Evolutionary conservation across 2,113 vertebrate genomes (phyloP).

Genomic region (Entelurus aequoreus): DNA sequence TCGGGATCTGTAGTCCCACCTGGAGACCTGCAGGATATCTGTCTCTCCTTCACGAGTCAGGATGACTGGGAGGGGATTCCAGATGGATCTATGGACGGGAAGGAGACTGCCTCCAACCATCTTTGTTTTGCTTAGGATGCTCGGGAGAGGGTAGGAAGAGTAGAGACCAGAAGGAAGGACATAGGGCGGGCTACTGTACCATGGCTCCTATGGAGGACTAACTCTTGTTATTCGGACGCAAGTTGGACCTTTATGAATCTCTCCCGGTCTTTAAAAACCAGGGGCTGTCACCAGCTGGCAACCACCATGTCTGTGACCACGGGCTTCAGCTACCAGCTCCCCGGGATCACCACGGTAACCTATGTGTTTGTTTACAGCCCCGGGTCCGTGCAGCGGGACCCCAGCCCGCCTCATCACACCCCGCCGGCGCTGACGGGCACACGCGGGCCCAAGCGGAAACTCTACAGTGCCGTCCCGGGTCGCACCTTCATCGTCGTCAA

Average conservation of each 20-base stretch:
- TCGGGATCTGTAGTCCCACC: slow-evolving; percentile 44
- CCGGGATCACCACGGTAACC: slow-evolving; percentile 88
- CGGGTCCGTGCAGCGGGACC: slow-evolving; percentile 75
- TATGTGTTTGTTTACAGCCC: slow-evolving; percentile 98
- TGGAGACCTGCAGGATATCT: slow-evolving; percentile 33
- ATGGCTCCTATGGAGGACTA: slow-evolving; percentile 56
- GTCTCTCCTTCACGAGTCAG: slow-evolving; percentile 46
- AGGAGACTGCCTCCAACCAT: slow-evolving; percentile 28
- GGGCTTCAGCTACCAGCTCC: slow-evolving; percentile 79
- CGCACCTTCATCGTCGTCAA: slow-evolving; percentile 93
- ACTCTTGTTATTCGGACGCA: slow-evolving; percentile 43
- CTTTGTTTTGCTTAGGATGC: slow-evolving; percentile 50
- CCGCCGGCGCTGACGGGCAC: slow-evolving; percentile 73
- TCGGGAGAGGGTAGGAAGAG: slow-evolving; percentile 16
- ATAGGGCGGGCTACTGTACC: slow-evolving; percentile 31
- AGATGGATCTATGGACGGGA: slow-evolving; percentile 47
- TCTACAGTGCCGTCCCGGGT: slow-evolving; percentile 93
- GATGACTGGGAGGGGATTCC: slow-evolving; percentile 56
- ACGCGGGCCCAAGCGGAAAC: slow-evolving; percentile 89
- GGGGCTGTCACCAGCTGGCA: slow-evolving; percentile 48
- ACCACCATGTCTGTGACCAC: slow-evolving; percentile 73
- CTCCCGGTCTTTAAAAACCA: slow-evolving; percentile 46
- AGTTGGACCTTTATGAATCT: slow-evolving; percentile 46
- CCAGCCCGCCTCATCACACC: slow-evolving; percentile 74
- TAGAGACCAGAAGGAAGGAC: slow-evolving; percentile 40